phyloP scores from a whole-genome alignment of 2,888 invertebrate genomes.

The Agrilus mali region DNA sequence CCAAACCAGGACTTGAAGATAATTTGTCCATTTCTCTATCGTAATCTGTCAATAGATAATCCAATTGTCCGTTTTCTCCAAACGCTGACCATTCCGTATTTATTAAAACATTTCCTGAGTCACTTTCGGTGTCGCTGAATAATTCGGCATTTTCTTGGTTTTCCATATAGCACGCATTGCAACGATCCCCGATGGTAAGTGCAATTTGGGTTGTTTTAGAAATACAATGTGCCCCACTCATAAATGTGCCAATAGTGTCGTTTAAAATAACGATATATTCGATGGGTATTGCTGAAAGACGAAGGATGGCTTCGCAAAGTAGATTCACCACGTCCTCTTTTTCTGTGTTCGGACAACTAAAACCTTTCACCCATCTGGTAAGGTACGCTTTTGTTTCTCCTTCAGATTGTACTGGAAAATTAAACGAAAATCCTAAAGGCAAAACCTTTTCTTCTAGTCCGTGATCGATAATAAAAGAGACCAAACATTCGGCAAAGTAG shows the following conservation, averaged over 20 bases:
- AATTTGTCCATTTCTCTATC: constrained; percentile 66
- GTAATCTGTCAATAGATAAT: constrained; percentile 71
- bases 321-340: constrained; percentile 74
- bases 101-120: constrained; percentile 60
- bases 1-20: constrained; percentile 70
- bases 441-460: constrained; percentile 57
- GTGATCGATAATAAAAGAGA: constrained; percentile 74
- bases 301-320: constrained; percentile 67
- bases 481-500: constrained; percentile 82
- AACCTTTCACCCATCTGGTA: constrained; percentile 87
- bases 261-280: constrained; percentile 86
- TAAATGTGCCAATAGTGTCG: constrained; percentile 88
- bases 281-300: constrained; percentile 76
- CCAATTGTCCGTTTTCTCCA: constrained; percentile 72
- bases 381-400: constrained; percentile 71
- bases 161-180: constrained; percentile 87
- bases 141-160: constrained; percentile 66
- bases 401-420: constrained; percentile 72
- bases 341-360: constrained; percentile 76
- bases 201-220: constrained; percentile 83
- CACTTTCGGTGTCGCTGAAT: constrained; percentile 50
- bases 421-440: constrained; percentile 87
- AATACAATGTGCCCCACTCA: constrained; percentile 87
- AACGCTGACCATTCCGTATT: constrained; percentile 95
- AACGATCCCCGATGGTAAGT: constrained; percentile 82